Conservation (phyloP, 2,888 invertebrate species). For the Habrosyne pyritoides region DNA sequence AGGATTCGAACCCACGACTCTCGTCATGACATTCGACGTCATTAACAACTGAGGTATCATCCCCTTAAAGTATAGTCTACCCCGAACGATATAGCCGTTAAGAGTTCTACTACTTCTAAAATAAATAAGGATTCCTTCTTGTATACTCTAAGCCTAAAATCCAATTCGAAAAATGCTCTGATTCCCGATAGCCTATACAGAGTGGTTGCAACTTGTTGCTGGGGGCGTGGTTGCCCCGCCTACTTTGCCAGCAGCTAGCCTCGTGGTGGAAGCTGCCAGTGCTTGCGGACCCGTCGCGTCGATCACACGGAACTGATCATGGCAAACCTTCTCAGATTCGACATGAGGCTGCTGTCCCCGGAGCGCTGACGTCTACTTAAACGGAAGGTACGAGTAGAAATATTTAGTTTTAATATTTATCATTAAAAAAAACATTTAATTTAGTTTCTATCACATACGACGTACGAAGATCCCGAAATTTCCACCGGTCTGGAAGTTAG, state of each 20-base stretch:
- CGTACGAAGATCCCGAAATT: no score
- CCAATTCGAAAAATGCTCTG: neutral
- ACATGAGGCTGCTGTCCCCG: constrained; percentile 76
- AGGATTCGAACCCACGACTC: no score
- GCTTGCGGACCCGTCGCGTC: constrained; percentile 21
- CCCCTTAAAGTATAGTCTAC: no score
- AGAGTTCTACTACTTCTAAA: no score
- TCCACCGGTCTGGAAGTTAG: no score
- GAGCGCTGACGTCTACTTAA: constrained; percentile 83
- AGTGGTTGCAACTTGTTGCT: constrained; percentile 64
- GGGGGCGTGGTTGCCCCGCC: constrained; percentile 59
- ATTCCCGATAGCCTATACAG: neutral
- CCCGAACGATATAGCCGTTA: no score
- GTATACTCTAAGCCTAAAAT: constrained; percentile 20
- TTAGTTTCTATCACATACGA: no score
- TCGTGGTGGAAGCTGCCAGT: constrained; percentile 20
- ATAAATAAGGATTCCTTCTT: neutral
- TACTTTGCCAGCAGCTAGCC: constrained; percentile 24
- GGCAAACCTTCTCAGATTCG: constrained; percentile 74
- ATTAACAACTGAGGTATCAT: no score
- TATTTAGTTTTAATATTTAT: neutral
- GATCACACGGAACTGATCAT: constrained; percentile 47
- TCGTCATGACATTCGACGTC: no score
- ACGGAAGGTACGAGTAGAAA: constrained; percentile 60
- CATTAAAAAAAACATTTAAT: no score